Evolutionary conservation across 2,113 vertebrate genomes (phyloP).

Genomic region (Chamaetylas fuelleborni): DNA sequence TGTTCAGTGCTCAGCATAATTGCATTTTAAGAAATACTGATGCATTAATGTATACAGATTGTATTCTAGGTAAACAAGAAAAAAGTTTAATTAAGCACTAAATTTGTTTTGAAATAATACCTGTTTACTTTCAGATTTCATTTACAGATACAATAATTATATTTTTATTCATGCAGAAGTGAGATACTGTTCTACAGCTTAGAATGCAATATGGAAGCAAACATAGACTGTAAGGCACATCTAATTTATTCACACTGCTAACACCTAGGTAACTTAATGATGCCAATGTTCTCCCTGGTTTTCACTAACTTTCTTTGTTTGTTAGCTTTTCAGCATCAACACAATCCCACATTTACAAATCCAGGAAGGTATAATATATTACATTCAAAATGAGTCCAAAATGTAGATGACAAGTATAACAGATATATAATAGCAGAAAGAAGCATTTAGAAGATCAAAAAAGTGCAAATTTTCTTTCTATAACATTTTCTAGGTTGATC

Average conservation of each 20-base stretch:
- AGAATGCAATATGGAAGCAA: not conserved
- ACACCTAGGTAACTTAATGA: not conserved
- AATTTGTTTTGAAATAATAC: slow-evolving; percentile 29
- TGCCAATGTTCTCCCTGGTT: not conserved
- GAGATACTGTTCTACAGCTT: not conserved
- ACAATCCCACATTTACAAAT: not conserved
- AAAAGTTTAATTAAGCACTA: slow-evolving; percentile 21
- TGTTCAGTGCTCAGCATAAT: not conserved
- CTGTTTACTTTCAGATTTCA: not conserved
- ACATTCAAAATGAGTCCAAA: not conserved
- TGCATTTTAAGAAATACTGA: slow-evolving; percentile 17
- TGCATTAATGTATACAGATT: not conserved
- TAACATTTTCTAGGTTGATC: not conserved
- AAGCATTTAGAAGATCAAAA: not conserved
- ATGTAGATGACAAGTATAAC: not conserved
- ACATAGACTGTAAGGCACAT: not conserved
- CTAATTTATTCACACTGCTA: not conserved
- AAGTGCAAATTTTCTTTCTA: not conserved
- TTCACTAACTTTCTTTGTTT: not conserved
- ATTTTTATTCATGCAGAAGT: not conserved
- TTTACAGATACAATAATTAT: slow-evolving; percentile 4
- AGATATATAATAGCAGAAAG: not conserved
- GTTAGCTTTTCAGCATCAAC: not conserved
- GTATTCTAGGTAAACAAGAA: not conserved
- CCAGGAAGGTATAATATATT: not conserved